Evolutionary conservation across 1,140 invertebrate genomes (phyloP), one percentile per base, ranked within the genome.

Genomic region (Carposina sasakii): DNA sequence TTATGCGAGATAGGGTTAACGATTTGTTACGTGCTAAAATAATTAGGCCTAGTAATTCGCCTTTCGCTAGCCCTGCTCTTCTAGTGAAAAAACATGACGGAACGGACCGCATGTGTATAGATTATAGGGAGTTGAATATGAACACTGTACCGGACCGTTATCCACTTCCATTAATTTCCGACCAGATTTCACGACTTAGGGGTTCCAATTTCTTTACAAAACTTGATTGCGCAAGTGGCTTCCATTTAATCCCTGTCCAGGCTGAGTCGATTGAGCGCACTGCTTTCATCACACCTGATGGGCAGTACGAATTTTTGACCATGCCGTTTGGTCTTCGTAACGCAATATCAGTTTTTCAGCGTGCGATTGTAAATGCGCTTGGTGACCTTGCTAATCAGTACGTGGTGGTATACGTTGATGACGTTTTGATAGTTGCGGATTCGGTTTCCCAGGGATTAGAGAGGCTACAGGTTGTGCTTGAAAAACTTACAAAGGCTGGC

Each of bases 11-110:
- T 3, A 51, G 44, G n/a, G 43, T 55, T 20, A 13, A 55, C 23
- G 49, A 59, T n/a, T 36, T 59, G 22, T 20, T 54, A 19, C n/a
- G 42, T 8, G 22, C 24, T 24, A 56, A 55, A 1, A 48, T 66
- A 2, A 52, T 64, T 0, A 23, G 26, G 5, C 57, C 59, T 37
- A 60, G 57, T 2, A 50, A 41, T 20, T 70, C 63, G 6, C 30
- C 58, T 2, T 67, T 64, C 46, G 60, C 57, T 8, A 59, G 54
- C 21, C 66, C 60, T 6, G 60, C 60, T 1, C 16, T 66, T 1
- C 24, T 66, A 3, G 51, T 67, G 1, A 42, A 48, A 16, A 57
- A 57, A 34, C 63, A 69, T 52, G 39, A 37, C n/a, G 44, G 22
- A 26, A 17, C 33, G 2, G 24, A 43, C 1, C 15, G 34, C 3